Base-by-base conservation (phyloP, 2,888 invertebrate species). In the Labia minor region DNA sequence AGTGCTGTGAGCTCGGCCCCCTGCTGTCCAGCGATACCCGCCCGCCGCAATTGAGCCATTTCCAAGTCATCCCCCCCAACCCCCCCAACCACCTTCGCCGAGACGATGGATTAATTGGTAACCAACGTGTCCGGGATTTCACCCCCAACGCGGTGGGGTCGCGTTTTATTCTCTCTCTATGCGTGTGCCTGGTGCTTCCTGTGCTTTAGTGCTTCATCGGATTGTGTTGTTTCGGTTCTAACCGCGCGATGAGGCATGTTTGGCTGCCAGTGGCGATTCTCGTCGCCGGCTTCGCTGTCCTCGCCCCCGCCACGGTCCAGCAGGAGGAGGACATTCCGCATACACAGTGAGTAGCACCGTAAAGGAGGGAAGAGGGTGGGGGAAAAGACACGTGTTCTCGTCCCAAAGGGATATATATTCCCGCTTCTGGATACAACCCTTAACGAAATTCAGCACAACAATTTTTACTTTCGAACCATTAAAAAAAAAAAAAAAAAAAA, bases 241-340 rank as follows among this genome's bases (percentile, higher is more conserved):
- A 11, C 49, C n/a, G n/a, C n/a, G 49, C 49, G 49, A 49, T 49
- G 49, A 49, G 49, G 68, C 74, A 74, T 70, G 72, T 77, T 68
- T 70, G 76, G 67, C 72, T 79, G 69, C 73, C 78, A 62, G 72
- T 78, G 70, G 75, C 83, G 73, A 82, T 78, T 21, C 64, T 70
- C 16, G 62, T 66, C 65, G 65, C 63, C 26, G 64, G 66, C 62
- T 68, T 49, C 49, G 66, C 64, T 26, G 64, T 67, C 62, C 69
- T 74, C 71, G 14, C 49, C 2, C 77, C 79, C 65, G 78, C 77
- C 70, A 79, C 80, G 73, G 77, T 85, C 74, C 90, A 90, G 80
- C 90, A 91, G 79, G 89, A 90, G 75, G 91, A 92, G 82, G 91
- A 91, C 78, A 92, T 92, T 76, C 92, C 91, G 69, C 91, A 91